Evolutionary conservation across 2,113 vertebrate species (phyloP), one percentile per base, ranked within the genome.

Genomic region (Nothobranchius kuhntae): DNA sequence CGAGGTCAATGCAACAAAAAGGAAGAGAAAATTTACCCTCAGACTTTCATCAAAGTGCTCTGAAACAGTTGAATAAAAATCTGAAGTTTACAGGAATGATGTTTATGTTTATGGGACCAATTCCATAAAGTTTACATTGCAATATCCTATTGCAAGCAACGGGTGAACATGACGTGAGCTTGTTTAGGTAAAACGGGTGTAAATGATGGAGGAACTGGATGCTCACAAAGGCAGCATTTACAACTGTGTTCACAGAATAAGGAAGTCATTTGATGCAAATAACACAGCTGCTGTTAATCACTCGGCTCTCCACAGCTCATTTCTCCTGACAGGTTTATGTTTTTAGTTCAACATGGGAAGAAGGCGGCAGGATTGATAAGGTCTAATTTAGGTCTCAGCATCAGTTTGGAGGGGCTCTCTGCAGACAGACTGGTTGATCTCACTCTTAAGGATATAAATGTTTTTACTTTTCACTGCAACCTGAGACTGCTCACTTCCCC

Each of bases 241-340:
- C 50, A 38, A 13, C 40, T 44, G 30, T 40, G 46, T 59, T 70
- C 40, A 13, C 45, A 1, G 2, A 9, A 72, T 48, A 21, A 81
- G 69, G 85, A 87, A 78, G 65, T 71, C 51, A 60, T 4, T 50
- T 6, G 36, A 62, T 73, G 44, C 55, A 73, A 68, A 59, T 73
- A 4, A 36, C 17, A 5, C 8, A 21, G 30, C n/a, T 50, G 14
- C 50, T 54, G 50, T 38, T 65, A 50, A 52, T 52, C 13, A 3
- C 13, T 11, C 0, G 24, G 1, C 57, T 50, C n/a, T 36, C 40
- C 50, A 4, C 44, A 38, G 3, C 14, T 5, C 36, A 15, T 8
- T 56, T 36, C 8, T 45, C 50, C 9, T 53, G 14, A 46, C 65
- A 8, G 2, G 15, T 57, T 57, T 61, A 11, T 68, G 53, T 61